phyloP scores from a whole-genome alignment of 2,888 invertebrate genomes.

The Pseudoips prasinana region DNA sequence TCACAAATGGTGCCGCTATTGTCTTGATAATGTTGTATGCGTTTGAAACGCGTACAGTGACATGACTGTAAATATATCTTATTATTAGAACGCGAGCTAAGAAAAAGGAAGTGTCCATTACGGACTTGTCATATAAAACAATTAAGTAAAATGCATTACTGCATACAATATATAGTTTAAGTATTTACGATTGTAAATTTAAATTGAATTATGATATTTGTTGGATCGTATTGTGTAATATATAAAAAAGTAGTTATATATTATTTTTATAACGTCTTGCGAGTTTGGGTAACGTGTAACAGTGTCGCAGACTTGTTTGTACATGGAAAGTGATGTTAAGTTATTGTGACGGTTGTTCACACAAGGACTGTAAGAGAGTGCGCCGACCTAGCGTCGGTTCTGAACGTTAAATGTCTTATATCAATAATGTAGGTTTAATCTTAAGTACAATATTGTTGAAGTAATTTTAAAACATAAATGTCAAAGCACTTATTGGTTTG shows the following conservation, averaged over 20 bases:
- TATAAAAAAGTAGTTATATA: conserved; percentile 64
- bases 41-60: conserved; percentile 47
- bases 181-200: conserved; percentile 72
- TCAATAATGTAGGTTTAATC: conserved; percentile 64
- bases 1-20: conserved; percentile 36
- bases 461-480: conserved; percentile 58
- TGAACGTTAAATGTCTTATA: conserved; percentile 44
- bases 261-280: conserved; percentile 67
- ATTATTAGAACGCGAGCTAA: conserved; percentile 24
- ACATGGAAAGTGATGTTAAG: conserved; percentile 49
- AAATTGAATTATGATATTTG: conserved; percentile 73
- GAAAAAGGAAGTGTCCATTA: conserved; percentile 18
- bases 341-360: conserved; percentile 28
- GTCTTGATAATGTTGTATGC: conserved; percentile 34
- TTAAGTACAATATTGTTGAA: conserved; percentile 80
- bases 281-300: conserved; percentile 44
- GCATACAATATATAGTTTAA: conserved; percentile 55
- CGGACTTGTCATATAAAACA: conserved; percentile 40
- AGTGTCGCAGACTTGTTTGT: conserved; percentile 48
- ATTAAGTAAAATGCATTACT: conserved; percentile 45
- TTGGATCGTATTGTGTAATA: conserved; percentile 73
- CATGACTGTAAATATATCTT: conserved; percentile 47
- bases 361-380: conserved; percentile 22
- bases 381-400: conserved; percentile 23
- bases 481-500: conserved; percentile 67